A percentile compares a stretch with the other conserved stretches of the same genome.
These are phyloP conservation scores for Microtus montanus DNA, from an alignment of 2,113 vertebrate species.

Conservation along the genomic window DNA sequence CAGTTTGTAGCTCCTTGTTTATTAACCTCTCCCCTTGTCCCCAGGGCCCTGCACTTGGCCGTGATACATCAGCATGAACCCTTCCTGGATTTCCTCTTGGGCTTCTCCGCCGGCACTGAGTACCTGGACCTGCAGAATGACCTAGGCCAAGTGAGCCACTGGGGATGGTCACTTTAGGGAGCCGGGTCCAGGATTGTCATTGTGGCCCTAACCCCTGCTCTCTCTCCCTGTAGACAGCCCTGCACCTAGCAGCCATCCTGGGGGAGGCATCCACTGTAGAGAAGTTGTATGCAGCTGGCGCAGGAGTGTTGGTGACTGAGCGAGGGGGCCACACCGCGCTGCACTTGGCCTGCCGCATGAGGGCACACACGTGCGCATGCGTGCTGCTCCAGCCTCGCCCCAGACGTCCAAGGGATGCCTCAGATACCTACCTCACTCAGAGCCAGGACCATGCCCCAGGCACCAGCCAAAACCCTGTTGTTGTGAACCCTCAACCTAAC, in stretches of 20 bases:
- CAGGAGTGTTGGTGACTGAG: constrained; percentile 81
- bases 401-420: neutral
- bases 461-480: neutral
- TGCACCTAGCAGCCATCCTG: constrained; percentile 88
- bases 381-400: constrained; percentile 78
- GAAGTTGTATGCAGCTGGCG: constrained; percentile 82
- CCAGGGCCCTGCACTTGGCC: constrained; percentile 86
- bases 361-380: constrained; percentile 74
- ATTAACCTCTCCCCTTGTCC: constrained; percentile 11
- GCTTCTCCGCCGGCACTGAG: constrained; percentile 78
- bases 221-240: constrained; percentile 82
- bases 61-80: constrained; percentile 88
- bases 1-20: neutral
- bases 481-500: neutral
- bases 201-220: neutral
- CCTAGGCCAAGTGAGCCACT: constrained; percentile 85
- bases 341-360: constrained; percentile 86
- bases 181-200: neutral
- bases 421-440: constrained; percentile 41
- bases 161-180: accelerated
- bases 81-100: constrained; percentile 86
- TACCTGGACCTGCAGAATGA: constrained; percentile 90
- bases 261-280: constrained; percentile 80
- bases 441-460: neutral
- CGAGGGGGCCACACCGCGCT: constrained; percentile 86